Evolutionary conservation across 2,113 vertebrate genomes (phyloP).

Genomic region (Psilopsiagon aurifrons): DNA sequence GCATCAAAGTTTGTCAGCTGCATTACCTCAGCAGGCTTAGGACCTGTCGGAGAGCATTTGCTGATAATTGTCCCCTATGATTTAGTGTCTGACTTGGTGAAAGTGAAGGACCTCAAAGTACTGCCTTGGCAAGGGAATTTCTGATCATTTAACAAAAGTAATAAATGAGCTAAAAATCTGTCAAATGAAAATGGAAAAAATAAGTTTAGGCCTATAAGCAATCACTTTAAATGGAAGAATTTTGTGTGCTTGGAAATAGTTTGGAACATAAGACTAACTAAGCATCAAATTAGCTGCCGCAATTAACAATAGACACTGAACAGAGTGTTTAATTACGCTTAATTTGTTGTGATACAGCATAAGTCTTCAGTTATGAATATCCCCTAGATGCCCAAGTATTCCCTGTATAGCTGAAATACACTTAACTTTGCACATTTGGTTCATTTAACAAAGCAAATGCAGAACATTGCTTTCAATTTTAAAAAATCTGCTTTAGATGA

Average conservation of each 20-base stretch:
- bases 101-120: slow-evolving; percentile 79
- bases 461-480: neutral
- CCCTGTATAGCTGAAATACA: neutral
- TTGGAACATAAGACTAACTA: slow-evolving; percentile 55
- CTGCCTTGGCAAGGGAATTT: slow-evolving; percentile 74
- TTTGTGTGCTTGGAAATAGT: slow-evolving; percentile 57
- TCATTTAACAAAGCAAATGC: slow-evolving; percentile 11
- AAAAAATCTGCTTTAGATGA: slow-evolving; percentile 4
- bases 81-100: slow-evolving; percentile 83
- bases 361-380: slow-evolving; percentile 63
- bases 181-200: slow-evolving; percentile 50
- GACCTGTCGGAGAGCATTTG: slow-evolving; percentile 87
- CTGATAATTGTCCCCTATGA: slow-evolving; percentile 81
- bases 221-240: slow-evolving; percentile 46
- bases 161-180: slow-evolving; percentile 69
- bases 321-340: slow-evolving; percentile 69
- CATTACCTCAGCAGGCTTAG: slow-evolving; percentile 83
- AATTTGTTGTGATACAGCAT: slow-evolving; percentile 66
- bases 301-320: slow-evolving; percentile 74
- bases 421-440: slow-evolving; percentile 32
- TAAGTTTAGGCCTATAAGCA: slow-evolving; percentile 36
- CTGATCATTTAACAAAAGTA: slow-evolving; percentile 72
- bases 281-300: slow-evolving; percentile 72
- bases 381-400: slow-evolving; percentile 23
- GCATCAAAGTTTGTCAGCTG: slow-evolving; percentile 87